phyloP scores from a whole-genome alignment of 2,113 vertebrate species.

The Anolis carolinensis region DNA sequence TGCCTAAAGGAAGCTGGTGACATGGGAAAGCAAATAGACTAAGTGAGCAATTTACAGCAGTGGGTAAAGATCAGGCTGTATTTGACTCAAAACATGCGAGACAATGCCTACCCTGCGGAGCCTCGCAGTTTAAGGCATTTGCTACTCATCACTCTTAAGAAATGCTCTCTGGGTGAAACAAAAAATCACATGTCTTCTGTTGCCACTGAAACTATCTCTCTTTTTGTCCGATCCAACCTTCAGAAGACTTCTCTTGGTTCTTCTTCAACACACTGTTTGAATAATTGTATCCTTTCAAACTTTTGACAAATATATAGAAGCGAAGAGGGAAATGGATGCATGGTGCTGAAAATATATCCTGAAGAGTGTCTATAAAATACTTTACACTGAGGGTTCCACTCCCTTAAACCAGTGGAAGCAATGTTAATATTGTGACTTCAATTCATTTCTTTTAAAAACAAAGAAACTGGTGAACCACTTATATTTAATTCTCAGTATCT shows the following conservation, averaged over 20 bases:
- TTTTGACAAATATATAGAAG: conserved; percentile 5
- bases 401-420: not conserved
- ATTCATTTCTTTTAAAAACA: not conserved
- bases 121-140: not conserved
- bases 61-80: conserved; percentile 22
- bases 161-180: conserved; percentile 32
- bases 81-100: conserved; percentile 34
- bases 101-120: conserved; percentile 14
- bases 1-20: conserved; percentile 19
- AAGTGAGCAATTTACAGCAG: conserved; percentile 41
- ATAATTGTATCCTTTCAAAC: not conserved
- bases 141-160: not conserved
- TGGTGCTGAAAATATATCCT: not conserved
- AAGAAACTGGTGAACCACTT: not conserved
- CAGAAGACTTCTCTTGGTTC: not conserved
- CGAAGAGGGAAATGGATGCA: not conserved
- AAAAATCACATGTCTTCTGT: conserved; percentile 11
- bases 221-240: not conserved
- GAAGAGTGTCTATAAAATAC: not conserved
- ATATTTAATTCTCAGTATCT: not conserved
- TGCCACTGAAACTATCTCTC: not conserved
- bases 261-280: not conserved
- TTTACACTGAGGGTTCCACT: accelerated
- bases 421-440: not conserved
- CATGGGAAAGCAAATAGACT: conserved; percentile 20